Base-by-base conservation (phyloP, 2,888 invertebrate genomes). In the Ophion slaviceki region DNA sequence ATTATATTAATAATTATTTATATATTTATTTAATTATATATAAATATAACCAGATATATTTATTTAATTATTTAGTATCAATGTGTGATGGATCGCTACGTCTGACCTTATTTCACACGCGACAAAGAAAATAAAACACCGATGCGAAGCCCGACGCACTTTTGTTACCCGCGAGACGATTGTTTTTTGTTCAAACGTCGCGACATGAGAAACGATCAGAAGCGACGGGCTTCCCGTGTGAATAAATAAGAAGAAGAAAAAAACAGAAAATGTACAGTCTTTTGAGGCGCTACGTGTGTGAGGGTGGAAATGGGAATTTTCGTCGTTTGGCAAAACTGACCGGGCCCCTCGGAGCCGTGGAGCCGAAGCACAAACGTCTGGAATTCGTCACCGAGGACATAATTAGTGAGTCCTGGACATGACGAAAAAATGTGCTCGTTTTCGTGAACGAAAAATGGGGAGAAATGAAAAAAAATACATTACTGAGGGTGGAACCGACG, bases 391-490 rank as follows among this genome's bases (percentile, higher is more conserved):
- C 85, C 2, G 86, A 87, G n/a, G 82, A 88, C 28, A 76, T 89
- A 62, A 88, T 86, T 14, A 68, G 91, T 91, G 32, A 88, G 90
- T 84, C 7, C 17, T 68, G 8, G 28, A 8, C 4, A 10, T n/a
- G 32, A 53, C 10, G n/a, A 8, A 71, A 7, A 67, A 28, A 32
- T 28, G 11, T 7, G 2, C 1, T 40, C 57, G 1, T 7, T 36
- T n/a, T 28, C n/a, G 7, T 2, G 36, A 53, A 32, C 1, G 28
- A 57, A 57, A 57, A 71, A 10, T 67, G 8, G 28, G 14, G 47
- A 47, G 32, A 47, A 62, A n/a, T 32, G 4, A 40, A 40, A 40
- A 40, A 40, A 32, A 4, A 32, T 32, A 32, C 4, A 32, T 4
- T 0, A 2, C 32, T 4, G 32, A 4, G 32, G 32, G 32, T 32